Percentiles rank a stretch among this genome's conserved stretches.
Evolutionary conservation across 1,140 invertebrate species (phyloP).

Genomic region (Drosophila bocki): DNA sequence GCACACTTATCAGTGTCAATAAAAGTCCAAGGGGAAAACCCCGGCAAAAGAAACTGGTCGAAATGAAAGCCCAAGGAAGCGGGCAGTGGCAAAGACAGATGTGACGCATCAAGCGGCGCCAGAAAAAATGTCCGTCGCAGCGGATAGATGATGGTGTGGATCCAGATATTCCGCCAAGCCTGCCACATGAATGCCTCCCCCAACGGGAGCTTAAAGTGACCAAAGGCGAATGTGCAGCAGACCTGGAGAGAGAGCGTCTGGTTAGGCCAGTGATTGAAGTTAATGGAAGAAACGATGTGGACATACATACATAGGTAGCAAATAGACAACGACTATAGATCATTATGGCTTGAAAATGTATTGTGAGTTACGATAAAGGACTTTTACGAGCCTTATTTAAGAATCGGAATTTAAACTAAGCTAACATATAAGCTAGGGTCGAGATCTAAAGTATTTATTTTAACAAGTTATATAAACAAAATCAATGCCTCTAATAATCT

Average conservation of each 20-base stretch:
- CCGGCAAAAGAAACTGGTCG: slow-evolving; percentile 38
- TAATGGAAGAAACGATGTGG: slow-evolving; percentile 1
- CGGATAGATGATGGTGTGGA: slow-evolving; percentile 28
- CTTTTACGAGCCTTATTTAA: background rate
- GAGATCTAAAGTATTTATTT: too few species aligned
- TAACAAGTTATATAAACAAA: too few species aligned
- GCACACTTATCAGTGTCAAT: slow-evolving; percentile 83
- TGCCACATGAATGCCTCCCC: slow-evolving; percentile 26
- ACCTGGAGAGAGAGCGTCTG: background rate
- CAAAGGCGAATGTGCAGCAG: slow-evolving; percentile 10
- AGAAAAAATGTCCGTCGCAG: slow-evolving; percentile 29
- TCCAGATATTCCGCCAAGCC: slow-evolving; percentile 11
- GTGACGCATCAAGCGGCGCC: slow-evolving; percentile 32
- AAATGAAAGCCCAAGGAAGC: slow-evolving; percentile 28
- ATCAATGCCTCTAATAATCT: background rate
- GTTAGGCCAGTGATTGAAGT: slow-evolving; percentile 12
- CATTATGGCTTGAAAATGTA: background rate
- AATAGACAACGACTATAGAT: background rate
- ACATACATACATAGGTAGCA: background rate
- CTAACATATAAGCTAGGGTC: too few species aligned
- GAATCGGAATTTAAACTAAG: too few species aligned
- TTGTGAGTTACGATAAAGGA: background rate
- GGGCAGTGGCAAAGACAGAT: slow-evolving; percentile 46
- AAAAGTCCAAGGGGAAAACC: slow-evolving; percentile 71
- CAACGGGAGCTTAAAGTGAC: slow-evolving; percentile 31